A percentile compares a stretch with the other conserved stretches of the same genome.
phyloP scores from a whole-genome alignment of 2,113 vertebrate species.

The Thryonomys swinderianus region DNA sequence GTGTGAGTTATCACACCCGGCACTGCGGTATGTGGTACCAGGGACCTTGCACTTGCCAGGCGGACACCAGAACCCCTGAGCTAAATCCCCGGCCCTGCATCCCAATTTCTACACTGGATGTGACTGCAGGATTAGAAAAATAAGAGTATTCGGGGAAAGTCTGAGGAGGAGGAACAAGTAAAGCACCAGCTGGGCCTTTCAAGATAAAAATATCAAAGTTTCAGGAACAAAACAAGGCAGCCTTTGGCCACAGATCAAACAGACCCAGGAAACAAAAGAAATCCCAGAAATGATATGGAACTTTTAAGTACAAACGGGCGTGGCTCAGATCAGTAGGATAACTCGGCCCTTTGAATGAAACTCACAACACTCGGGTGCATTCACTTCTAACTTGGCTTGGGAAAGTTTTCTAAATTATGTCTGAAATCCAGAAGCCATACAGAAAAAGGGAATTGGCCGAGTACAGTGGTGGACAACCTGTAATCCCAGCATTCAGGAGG shows the following conservation, averaged over 20 bases:
- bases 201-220: background rate
- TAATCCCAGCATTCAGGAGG: background rate
- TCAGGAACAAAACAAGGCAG: background rate
- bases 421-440: background rate
- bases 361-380: background rate
- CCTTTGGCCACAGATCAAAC: background rate
- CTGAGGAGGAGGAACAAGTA: background rate
- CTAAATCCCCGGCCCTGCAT: too few species aligned
- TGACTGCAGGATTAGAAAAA: background rate
- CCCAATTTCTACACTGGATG: background rate
- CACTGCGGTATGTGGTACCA: too few species aligned
- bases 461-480: background rate
- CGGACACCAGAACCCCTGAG: too few species aligned
- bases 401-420: background rate
- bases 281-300: rapidly evolving
- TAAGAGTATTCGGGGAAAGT: background rate
- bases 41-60: too few species aligned
- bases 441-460: background rate
- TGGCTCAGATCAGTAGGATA: rapidly evolving
- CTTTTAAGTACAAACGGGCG: background rate
- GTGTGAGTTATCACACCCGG: too few species aligned
- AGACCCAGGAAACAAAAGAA: background rate
- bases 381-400: background rate
- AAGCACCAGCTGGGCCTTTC: background rate
- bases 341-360: background rate